Evolutionary conservation across 2,888 invertebrate species (phyloP), one percentile per base, ranked within the genome.

Genomic region (Metopia argyrocephala): DNA sequence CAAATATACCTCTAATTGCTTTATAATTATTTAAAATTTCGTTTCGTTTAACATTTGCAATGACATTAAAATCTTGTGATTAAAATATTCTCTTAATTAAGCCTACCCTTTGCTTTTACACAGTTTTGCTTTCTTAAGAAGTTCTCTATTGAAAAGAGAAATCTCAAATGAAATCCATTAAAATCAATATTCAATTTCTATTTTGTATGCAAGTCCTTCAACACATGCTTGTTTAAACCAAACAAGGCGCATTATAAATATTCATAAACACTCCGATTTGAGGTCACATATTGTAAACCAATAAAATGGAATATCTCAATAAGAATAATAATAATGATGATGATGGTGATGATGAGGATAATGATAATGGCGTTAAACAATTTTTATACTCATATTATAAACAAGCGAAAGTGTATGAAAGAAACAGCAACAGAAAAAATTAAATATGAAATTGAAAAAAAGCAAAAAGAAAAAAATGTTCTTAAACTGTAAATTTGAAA

Each of bases 261-360:
- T 57, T 38, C 65, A 76, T 66, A 66, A 54, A 56, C 62, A 71
- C 59, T n/a, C n/a, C n/a, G n/a, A n/a, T 69, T 54, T 69, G 69
- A 69, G 80, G 78, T 78, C 80, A 78, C 78, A 78, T 81, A 64
- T 78, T 78, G 73, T 81, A 78, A 78, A 65, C 69, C 78, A 78
- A 78, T 74, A 78, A 81, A 12, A 74, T 61, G 69, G 69, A 76
- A 78, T 74, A 78, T 81, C 80, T 78, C 69, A 78, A 78, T 76
- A 81, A 74, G 74, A 76, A 59, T 61, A 62, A 76, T 76, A 57
- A 70, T 70, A 65, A 76, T 65, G 70, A 64, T 50, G 0, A 38
- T 38, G 1, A 38, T 38, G 15, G 15, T 12, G 2, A 38, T 12
- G 12, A 38, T 31, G 9, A 31, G 0, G 31, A 1, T 12, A 12